Evolutionary conservation across 2,888 invertebrate genomes (phyloP), one percentile per base, ranked within the genome.

Genomic region (Anthophora plumipes): DNA sequence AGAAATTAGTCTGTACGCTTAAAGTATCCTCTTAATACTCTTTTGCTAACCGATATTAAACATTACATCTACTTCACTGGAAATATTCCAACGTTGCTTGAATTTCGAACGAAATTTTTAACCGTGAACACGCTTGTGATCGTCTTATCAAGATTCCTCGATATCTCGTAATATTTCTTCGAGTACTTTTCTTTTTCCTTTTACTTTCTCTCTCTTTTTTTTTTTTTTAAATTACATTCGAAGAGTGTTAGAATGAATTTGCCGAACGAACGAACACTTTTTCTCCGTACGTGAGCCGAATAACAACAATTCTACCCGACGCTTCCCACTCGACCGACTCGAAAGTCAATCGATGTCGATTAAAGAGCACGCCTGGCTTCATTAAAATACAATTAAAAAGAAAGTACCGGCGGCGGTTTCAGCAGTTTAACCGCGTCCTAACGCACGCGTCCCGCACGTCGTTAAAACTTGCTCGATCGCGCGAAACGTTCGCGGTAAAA

Each of bases 311-410:
- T 39, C 43, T 31, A 31, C 59, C 43, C n/a, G 48, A 22, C 57
- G 61, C 14, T 43, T 57, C 22, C 43, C 31, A 39, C 54, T 57
- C 79, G 63, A 46, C 43, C n/a, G 70, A 22, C 52, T n/a, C 59
- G 79, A 77, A 70, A 78, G 64, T 71, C 59, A 66, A 77, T 79
- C 60, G 71, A 77, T 60, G 59, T 66, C 64, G 52, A 79, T 71
- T 79, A 78, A 79, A 79, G 71, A 41, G 79, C 54, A 46, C 39
- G 63, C 59, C 31, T 14, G 59, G 57, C 78, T 59, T 79, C 78
- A 71, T 79, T 79, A 79, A 77, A 79, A 77, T 37, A 54, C 78
- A 79, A 79, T 79, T 71, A 77, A 75, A 54, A 79, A 64, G 52
- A 64, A 71, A 64, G 52, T 37, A 41, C 20, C 52, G 14, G 6